A percentile compares a stretch with the other conserved stretches of the same genome.
Conservation (phyloP, 64 coral and sea anemone genomes). For the Montipora cactus region DNA sequence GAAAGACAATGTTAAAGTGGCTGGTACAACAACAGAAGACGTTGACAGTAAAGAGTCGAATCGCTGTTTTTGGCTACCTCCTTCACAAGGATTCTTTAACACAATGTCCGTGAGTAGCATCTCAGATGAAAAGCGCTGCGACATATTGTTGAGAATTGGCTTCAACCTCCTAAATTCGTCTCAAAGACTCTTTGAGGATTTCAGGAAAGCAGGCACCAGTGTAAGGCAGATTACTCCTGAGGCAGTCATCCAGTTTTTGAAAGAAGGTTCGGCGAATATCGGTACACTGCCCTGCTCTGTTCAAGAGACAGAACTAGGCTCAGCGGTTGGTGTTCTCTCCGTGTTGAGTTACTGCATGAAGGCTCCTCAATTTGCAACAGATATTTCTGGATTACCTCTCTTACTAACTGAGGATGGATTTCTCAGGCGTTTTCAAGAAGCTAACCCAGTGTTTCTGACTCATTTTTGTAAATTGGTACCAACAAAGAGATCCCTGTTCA, state of each 20-base stretch:
- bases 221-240: constrained; percentile 60
- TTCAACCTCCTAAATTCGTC: constrained; percentile 70
- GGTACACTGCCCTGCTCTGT: constrained; percentile 63
- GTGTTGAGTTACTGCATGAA: constrained; percentile 75
- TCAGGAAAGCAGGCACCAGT: constrained; percentile 23
- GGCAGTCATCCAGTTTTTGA: constrained; percentile 62
- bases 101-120: constrained; percentile 6
- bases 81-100: constrained; percentile 72
- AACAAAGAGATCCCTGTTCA: background rate
- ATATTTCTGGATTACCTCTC: constrained; percentile 82
- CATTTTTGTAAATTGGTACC: constrained; percentile 68
- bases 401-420: constrained; percentile 67
- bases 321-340: background rate
- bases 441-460: constrained; percentile 67
- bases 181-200: constrained; percentile 50
- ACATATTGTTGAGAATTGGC: constrained; percentile 44
- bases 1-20: background rate
- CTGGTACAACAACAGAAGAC: background rate
- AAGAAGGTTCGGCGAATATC: constrained; percentile 1
- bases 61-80: constrained; percentile 63
- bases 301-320: constrained; percentile 55
- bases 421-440: constrained; percentile 58
- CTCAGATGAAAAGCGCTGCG: background rate
- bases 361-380: constrained; percentile 54
- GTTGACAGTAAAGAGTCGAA: background rate